Base-by-base conservation (phyloP, 1,140 invertebrate genomes). In the Thalassaphorura encarpata region DNA sequence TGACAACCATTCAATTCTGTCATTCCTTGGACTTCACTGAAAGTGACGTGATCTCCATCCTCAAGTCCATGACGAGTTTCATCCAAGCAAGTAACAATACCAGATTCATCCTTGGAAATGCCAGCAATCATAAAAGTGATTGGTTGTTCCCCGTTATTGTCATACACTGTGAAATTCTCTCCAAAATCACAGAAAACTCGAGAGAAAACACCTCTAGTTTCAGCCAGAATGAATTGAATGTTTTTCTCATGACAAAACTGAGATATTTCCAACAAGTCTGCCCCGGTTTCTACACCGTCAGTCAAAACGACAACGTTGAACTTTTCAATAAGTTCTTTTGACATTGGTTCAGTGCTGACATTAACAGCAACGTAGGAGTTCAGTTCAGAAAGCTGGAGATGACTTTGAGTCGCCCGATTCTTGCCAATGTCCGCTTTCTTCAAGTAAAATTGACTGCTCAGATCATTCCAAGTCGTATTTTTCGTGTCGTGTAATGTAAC, bases 121-220 rank as follows among this genome's bases (percentile, higher is more conserved):
- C 83, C 83, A 8, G 89, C 87, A 21, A 94, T 78, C 88, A 95
- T 91, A 3, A 86, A 83, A 36, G 82, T 84, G 1, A 93, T 77
- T 0, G 90, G 85, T 60, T 87, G 82, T 70, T 96, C 91, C 2
- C 93, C 94, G 73, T 84, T 93, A 1, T 80, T 78, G 73, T 98
- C 94, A 33, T 83, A 74, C 3, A 97, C 84, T 19, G 80, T 81
- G 67, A 98, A 97, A 24, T 83, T 76, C 1, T 83, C 73, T 0
- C 94, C 93, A 77, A 98, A 97, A 73, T 98, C 94, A 73, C 92
- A 97, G 73, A 98, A 97, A 1, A 97, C 82, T 71, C 87, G 83
- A 16, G 89, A 89, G 76, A 95, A 97, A 2, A 99, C 69, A 2
- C 96, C 96, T 46, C 82, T 79, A 0, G 91, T 90, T 67, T 94